These are phyloP conservation scores for Maniola hyperantus DNA, from an alignment of 2,888 invertebrate genomes.

Conservation along the genomic window DNA sequence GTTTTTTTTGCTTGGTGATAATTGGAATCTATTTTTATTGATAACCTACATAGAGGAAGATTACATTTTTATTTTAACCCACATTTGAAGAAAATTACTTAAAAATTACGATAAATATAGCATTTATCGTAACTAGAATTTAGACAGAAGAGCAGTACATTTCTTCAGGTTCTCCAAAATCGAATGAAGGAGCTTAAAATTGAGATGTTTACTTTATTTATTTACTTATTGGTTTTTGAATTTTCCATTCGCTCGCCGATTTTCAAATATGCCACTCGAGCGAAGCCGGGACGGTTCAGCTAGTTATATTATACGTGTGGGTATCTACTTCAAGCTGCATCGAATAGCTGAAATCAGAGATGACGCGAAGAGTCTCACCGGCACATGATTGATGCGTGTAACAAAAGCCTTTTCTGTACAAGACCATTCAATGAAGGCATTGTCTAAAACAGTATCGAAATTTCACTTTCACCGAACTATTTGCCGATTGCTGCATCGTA, in stretches of 20 bases:
- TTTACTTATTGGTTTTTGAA: too few relatives aligned
- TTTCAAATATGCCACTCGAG: too few relatives aligned
- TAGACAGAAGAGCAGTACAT: neutral
- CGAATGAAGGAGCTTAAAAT: too few relatives aligned
- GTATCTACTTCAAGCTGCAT: too few relatives aligned
- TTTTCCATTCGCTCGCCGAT: too few relatives aligned
- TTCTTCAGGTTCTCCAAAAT: neutral
- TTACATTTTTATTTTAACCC: slow-evolving; percentile 12
- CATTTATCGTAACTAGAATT: too few relatives aligned
- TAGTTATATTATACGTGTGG: too few relatives aligned
- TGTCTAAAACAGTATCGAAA: slow-evolving; percentile 70
- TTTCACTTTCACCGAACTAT: slow-evolving; percentile 72
- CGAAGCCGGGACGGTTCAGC: too few relatives aligned
- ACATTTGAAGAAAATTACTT: neutral
- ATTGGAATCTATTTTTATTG: slow-evolving; percentile 11
- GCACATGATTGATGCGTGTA: slow-evolving; percentile 65
- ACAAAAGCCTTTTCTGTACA: slow-evolving; percentile 67
- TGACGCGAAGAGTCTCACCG: slow-evolving; percentile 13
- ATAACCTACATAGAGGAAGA: neutral
- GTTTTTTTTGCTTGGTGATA: neutral
- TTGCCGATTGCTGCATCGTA: slow-evolving; percentile 53
- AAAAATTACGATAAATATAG: neutral
- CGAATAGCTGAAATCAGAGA: slow-evolving; percentile 22
- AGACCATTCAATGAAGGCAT: slow-evolving; percentile 57
- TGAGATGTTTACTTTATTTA: too few relatives aligned